These are phyloP conservation scores for Sceloporus tristichus DNA, from an alignment of 2,113 vertebrate species.

Conservation along the genomic window DNA sequence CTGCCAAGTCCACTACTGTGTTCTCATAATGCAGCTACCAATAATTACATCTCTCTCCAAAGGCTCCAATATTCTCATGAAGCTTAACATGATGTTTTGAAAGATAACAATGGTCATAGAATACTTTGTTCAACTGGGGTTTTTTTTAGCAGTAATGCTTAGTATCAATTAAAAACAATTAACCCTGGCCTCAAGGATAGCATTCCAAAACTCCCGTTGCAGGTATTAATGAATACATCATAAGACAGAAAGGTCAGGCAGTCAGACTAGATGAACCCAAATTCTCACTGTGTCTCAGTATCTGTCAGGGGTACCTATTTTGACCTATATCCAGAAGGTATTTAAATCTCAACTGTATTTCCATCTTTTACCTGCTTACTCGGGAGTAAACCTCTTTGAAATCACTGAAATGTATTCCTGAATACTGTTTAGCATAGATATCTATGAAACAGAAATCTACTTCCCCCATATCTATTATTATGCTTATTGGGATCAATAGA, in stretches of 20 bases:
- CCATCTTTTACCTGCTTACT: neutral
- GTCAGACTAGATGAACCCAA: neutral
- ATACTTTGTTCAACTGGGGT: slow-evolving; percentile 22
- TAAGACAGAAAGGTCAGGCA: neutral
- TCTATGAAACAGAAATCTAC: neutral
- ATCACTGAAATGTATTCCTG: neutral
- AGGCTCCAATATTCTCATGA: neutral
- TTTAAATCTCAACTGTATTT: neutral
- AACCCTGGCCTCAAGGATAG: neutral
- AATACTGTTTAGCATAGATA: neutral
- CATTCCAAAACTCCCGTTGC: neutral
- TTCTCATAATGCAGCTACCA: slow-evolving; percentile 36
- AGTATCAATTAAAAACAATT: slow-evolving; percentile 46
- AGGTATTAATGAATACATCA: slow-evolving; percentile 4
- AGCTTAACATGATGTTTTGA: slow-evolving; percentile 58
- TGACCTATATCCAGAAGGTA: neutral
- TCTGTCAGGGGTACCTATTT: neutral
- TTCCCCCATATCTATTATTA: neutral
- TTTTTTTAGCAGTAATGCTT: slow-evolving; percentile 10
- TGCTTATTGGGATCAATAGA: neutral
- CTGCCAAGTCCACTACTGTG: slow-evolving; percentile 58
- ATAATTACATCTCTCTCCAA: slow-evolving; percentile 41
- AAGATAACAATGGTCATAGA: slow-evolving; percentile 49
- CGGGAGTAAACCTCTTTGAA: neutral
- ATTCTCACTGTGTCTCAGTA: neutral